Percentiles rank a stretch among this genome's conserved stretches.
These are phyloP conservation scores for Aporrectodea caliginosa DNA, from an alignment of 1,140 invertebrate genomes.

Conservation along the genomic window DNA sequence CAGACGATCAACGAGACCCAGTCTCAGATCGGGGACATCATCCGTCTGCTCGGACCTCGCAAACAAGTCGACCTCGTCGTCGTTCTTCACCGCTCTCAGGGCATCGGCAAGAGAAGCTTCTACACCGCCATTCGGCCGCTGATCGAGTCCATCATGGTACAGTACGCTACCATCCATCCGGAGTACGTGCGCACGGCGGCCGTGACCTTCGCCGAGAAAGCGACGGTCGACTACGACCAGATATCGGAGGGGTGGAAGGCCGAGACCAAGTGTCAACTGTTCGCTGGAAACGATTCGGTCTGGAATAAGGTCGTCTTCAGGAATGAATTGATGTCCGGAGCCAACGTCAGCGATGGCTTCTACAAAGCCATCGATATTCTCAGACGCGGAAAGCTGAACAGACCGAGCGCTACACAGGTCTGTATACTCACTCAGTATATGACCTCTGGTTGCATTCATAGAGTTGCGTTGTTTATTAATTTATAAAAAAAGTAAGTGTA, in stretches of 20 bases:
- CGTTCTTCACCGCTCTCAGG: neutral
- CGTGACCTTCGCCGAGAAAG: neutral
- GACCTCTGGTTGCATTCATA: no score
- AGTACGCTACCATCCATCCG: neutral
- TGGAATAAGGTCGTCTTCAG: neutral
- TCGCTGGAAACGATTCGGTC: neutral
- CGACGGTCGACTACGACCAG: neutral
- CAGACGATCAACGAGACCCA: neutral
- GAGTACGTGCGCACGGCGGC: neutral
- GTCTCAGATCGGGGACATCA: neutral
- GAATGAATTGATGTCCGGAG: neutral
- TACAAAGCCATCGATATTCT: neutral
- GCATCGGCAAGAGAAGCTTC: neutral
- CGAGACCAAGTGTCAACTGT: neutral
- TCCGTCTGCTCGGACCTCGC: neutral
- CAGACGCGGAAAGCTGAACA: neutral
- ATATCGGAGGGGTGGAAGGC: neutral
- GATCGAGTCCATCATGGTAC: neutral
- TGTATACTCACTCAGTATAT: no score
- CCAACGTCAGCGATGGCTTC: neutral
- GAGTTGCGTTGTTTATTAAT: no score
- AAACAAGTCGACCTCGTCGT: neutral
- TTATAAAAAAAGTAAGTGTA: no score
- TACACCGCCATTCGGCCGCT: neutral
- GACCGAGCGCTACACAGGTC: neutral